A percentile compares a stretch with the other conserved stretches of the same genome.
Evolutionary conservation across 2,797 vertebrate species (phyloP).

Genomic region (Tragopan temminckii): DNA sequence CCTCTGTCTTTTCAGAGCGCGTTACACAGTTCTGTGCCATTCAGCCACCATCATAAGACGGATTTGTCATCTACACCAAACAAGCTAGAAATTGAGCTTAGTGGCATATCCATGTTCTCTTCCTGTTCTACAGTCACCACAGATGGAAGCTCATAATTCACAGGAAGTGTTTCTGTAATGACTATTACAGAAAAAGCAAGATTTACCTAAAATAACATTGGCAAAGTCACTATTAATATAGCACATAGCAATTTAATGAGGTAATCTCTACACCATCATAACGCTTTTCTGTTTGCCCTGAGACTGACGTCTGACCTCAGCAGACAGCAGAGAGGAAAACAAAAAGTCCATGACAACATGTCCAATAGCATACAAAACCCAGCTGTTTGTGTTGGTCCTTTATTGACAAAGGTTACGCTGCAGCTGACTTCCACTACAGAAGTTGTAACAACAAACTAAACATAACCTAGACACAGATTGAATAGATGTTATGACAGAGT

Average conservation of each 20-base stretch:
- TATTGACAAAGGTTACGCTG: constrained; percentile 43
- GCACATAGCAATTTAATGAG: constrained; percentile 67
- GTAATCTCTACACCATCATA: constrained; percentile 50
- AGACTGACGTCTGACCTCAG: constrained; percentile 67
- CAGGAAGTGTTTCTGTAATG: constrained; percentile 73
- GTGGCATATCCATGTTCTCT: not conserved
- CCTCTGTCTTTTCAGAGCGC: not conserved
- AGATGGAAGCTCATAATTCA: constrained; percentile 30
- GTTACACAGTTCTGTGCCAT: not conserved
- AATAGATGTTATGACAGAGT: constrained; percentile 60
- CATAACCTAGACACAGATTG: constrained; percentile 48
- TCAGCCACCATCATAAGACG: not conserved
- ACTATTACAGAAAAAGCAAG: constrained; percentile 69
- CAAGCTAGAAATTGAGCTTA: not conserved
- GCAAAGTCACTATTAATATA: constrained; percentile 53
- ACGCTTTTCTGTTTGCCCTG: constrained; percentile 12
- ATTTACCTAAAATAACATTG: constrained; percentile 71
- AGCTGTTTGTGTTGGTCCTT: constrained; percentile 37
- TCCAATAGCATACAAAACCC: constrained; percentile 28
- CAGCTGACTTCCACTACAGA: constrained; percentile 53
- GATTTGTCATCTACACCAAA: not conserved
- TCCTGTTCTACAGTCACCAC: not conserved
- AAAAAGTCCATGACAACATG: constrained; percentile 49
- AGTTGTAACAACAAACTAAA: constrained; percentile 59
- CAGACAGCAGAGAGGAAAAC: constrained; percentile 59